phyloP scores from a whole-genome alignment of 1,140 invertebrate genomes.

The Trichonephila clavata region DNA sequence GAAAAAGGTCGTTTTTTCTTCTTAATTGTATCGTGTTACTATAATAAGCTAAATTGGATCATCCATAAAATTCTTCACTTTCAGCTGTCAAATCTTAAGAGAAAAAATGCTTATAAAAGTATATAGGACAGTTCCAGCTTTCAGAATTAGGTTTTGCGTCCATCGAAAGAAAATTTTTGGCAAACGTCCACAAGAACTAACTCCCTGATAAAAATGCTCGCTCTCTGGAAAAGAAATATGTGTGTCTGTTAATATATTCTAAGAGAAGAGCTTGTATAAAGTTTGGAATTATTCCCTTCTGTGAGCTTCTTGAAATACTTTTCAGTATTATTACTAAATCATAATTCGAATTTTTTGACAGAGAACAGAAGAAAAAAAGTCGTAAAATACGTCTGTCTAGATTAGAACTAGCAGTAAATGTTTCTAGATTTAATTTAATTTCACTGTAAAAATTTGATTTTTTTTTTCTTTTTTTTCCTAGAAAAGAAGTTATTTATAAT shows the following conservation, averaged over 20 bases:
- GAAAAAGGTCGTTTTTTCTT: background rate
- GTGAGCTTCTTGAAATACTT: background rate
- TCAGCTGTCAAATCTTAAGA: background rate
- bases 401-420: background rate
- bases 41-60: background rate
- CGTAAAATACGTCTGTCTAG: background rate
- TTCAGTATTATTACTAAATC: background rate
- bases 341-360: constrained; percentile 8
- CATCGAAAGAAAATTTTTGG: constrained; percentile 1
- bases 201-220: background rate
- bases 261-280: constrained; percentile 1
- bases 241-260: background rate
- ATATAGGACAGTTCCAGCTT: background rate
- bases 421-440: constrained; percentile 38
- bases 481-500: background rate
- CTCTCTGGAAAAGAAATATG: constrained; percentile 7
- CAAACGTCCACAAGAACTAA: background rate
- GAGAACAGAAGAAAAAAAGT: background rate
- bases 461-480: background rate
- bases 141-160: background rate
- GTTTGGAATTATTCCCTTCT: background rate
- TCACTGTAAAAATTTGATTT: background rate
- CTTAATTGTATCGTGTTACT: background rate
- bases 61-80: background rate
- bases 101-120: background rate